Conservation (phyloP, 37 sponge, comb jelly and placozoan genomes). For the Dysidea cf. avara region DNA sequence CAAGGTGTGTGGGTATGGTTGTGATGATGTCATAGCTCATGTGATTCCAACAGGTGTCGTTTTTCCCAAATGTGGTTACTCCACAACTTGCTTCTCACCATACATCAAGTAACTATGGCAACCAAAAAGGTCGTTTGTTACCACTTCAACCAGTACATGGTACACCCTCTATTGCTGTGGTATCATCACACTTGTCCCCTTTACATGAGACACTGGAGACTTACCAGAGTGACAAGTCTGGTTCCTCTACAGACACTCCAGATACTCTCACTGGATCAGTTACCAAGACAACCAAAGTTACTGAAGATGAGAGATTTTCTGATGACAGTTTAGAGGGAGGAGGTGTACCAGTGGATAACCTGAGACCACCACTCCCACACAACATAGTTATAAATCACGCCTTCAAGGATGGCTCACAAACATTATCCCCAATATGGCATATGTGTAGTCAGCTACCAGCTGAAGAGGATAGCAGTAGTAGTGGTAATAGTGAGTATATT, state of each 20-base stretch:
- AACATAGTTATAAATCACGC: conserved; percentile 58
- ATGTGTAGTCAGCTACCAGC: too few relatives aligned
- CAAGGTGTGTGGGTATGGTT: too few relatives aligned
- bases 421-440: conserved; percentile 76
- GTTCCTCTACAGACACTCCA: background rate
- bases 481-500: conserved; percentile 49
- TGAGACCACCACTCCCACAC: background rate
- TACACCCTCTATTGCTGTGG: too few relatives aligned
- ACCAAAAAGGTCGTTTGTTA: conserved; percentile 8
- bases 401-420: conserved; percentile 4
- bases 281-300: conserved; percentile 34
- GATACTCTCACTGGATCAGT: background rate
- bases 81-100: conserved; percentile 15
- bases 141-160: too few relatives aligned
- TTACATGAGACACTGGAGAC: too few relatives aligned
- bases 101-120: background rate
- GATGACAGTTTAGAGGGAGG: conserved; percentile 34
- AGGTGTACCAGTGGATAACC: too few relatives aligned
- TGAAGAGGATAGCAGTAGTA: conserved; percentile 12
- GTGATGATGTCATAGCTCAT: too few relatives aligned
- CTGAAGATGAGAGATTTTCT: conserved; percentile 11
- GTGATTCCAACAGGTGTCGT: conserved; percentile 9
- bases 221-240: too few relatives aligned
- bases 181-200: too few relatives aligned
- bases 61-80: conserved; percentile 29